phyloP scores from a whole-genome alignment of 2,888 invertebrate genomes.

The Cepaea hortensis region DNA sequence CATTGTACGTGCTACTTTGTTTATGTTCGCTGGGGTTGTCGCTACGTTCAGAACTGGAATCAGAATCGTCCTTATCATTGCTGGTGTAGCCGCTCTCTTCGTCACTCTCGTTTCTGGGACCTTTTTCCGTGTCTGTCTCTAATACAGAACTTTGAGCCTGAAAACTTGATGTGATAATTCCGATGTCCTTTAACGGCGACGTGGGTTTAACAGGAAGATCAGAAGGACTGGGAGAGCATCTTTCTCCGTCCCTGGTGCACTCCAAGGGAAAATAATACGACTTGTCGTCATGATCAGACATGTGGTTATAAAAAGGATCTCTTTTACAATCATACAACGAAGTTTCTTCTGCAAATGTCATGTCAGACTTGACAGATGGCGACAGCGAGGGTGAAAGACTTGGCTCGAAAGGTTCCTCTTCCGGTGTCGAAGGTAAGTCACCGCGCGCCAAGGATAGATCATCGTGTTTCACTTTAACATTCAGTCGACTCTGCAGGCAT shows the following conservation, averaged over 20 bases:
- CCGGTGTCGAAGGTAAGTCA: too few species aligned
- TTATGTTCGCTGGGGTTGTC: neutral
- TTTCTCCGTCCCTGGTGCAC: neutral
- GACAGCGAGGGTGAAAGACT: too few species aligned
- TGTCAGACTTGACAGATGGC: neutral
- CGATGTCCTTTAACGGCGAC: neutral
- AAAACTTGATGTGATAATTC: too few species aligned
- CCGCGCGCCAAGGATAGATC: neutral
- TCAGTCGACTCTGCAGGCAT: neutral
- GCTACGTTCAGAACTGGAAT: neutral
- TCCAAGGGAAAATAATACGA: neutral
- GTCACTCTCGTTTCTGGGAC: slow-evolving; percentile 32
- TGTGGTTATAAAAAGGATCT: neutral
- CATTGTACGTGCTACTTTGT: neutral
- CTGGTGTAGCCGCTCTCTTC: slow-evolving; percentile 46
- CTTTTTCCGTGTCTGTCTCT: neutral
- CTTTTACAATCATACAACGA: neutral
- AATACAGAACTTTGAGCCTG: neutral
- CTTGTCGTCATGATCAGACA: neutral
- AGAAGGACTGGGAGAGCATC: neutral
- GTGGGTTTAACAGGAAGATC: neutral
- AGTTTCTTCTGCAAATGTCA: neutral
- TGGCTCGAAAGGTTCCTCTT: too few species aligned
- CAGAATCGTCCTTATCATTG: slow-evolving; percentile 14
- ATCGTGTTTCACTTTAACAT: slow-evolving; percentile 27